A percentile compares a stretch with the other conserved stretches of the same genome.
These are phyloP conservation scores for Tamandua tetradactyla DNA, from an alignment of 2,797 vertebrate genomes.

Conservation along the genomic window DNA sequence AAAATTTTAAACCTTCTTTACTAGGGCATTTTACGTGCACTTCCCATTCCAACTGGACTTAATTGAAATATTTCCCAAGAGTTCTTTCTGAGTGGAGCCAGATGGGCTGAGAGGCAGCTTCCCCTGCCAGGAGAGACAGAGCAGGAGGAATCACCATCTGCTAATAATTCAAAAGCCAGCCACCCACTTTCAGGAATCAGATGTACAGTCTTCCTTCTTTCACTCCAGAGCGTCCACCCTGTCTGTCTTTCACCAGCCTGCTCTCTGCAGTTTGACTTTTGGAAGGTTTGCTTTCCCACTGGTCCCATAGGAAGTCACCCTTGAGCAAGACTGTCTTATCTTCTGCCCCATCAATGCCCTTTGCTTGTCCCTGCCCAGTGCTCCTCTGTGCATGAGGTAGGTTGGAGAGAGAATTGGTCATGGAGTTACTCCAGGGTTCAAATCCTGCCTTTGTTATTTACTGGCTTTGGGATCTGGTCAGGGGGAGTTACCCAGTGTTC, in stretches of 20 bases:
- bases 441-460: not conserved
- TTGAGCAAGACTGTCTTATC: too few species aligned
- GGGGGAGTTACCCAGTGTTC: too few species aligned
- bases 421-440: too few species aligned
- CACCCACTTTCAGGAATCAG: not conserved
- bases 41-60: not conserved
- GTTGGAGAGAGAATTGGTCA: not conserved
- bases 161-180: fast-evolving
- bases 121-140: not conserved
- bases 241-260: not conserved
- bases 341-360: too few species aligned
- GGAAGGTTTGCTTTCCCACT: not conserved
- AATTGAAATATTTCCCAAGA: not conserved
- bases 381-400: not conserved
- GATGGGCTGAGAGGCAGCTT: not conserved
- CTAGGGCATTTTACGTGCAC: not conserved
- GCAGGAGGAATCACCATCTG: fast-evolving
- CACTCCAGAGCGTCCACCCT: not conserved
- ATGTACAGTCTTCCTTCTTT: not conserved
- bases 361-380: not conserved
- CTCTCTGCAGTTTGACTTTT: not conserved
- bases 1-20: not conserved
- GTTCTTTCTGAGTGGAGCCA: not conserved
- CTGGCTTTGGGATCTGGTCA: not conserved
- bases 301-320: not conserved